phyloP scores from a whole-genome alignment of 2,888 invertebrate genomes.

The Periphyllus acericola region DNA sequence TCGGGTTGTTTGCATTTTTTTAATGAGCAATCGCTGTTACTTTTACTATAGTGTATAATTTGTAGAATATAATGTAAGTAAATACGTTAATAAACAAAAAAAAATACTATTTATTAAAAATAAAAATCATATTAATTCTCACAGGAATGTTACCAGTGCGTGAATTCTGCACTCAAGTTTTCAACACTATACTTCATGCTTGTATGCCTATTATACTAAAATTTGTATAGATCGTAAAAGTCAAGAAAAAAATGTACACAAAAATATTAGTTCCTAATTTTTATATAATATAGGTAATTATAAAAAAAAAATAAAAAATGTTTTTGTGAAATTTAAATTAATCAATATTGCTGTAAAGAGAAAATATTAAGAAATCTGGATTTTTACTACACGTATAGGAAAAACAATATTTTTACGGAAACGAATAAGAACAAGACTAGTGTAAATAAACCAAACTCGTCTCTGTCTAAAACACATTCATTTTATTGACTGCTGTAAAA shows the following conservation, averaged over 20 bases:
- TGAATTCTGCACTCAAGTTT: too few species aligned
- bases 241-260: too few species aligned
- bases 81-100: too few species aligned
- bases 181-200: too few species aligned
- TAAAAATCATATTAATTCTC: too few species aligned
- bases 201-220: too few species aligned
- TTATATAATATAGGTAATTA: neutral
- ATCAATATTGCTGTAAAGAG: slow-evolving; percentile 32
- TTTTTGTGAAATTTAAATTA: slow-evolving; percentile 42
- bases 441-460: slow-evolving; percentile 24
- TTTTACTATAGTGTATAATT: neutral
- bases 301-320: slow-evolving; percentile 17
- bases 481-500: slow-evolving; percentile 32
- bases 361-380: slow-evolving; percentile 52
- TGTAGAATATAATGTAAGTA: too few species aligned
- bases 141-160: too few species aligned
- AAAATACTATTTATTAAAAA: too few species aligned
- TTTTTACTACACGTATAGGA: neutral
- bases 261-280: neutral
- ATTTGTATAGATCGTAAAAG: too few species aligned
- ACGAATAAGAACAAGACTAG: neutral
- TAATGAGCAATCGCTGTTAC: neutral
- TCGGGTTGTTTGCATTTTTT: neutral
- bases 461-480: slow-evolving; percentile 6
- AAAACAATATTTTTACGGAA: slow-evolving; percentile 48